A percentile compares a stretch with the other conserved stretches of the same genome.
phyloP scores from a whole-genome alignment of 2,113 vertebrate genomes.

The Silurus glanis region DNA sequence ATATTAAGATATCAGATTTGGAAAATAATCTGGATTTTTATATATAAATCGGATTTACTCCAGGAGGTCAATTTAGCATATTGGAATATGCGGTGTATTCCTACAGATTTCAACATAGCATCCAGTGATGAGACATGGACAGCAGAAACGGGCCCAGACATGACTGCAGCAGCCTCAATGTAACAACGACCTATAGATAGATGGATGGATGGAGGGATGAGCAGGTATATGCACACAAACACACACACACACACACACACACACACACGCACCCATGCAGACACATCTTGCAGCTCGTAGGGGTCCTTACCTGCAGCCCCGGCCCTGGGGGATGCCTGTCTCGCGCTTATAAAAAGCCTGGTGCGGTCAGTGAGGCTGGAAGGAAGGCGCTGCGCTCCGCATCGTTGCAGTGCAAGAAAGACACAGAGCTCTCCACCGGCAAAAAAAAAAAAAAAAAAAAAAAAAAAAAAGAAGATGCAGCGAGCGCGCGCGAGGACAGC shows the following conservation, averaged over 20 bases:
- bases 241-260: neutral
- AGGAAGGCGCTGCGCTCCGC: slow-evolving; percentile 51
- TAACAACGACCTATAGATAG: slow-evolving; percentile 18
- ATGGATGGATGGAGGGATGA: neutral
- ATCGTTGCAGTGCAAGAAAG: slow-evolving; percentile 19
- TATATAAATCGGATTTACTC: neutral
- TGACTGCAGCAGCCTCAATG: slow-evolving; percentile 71
- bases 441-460: neutral
- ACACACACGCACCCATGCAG: neutral
- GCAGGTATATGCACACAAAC: neutral
- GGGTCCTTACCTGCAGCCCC: slow-evolving; percentile 66
- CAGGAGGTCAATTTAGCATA: neutral
- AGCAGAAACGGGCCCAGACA: slow-evolving; percentile 57
- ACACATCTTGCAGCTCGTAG: neutral
- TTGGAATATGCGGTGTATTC: neutral
- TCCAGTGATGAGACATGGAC: slow-evolving; percentile 28
- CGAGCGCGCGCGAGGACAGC: neutral
- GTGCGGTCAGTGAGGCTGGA: slow-evolving; percentile 23
- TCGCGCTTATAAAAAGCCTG: neutral
- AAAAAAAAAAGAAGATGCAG: too few relatives aligned
- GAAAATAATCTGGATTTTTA: neutral
- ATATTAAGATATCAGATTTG: neutral
- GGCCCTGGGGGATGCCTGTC: slow-evolving; percentile 42
- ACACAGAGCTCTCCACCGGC: neutral
- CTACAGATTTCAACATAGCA: slow-evolving; percentile 15